Conservation (phyloP, 2,888 invertebrate genomes). For the Lottia scabra region DNA sequence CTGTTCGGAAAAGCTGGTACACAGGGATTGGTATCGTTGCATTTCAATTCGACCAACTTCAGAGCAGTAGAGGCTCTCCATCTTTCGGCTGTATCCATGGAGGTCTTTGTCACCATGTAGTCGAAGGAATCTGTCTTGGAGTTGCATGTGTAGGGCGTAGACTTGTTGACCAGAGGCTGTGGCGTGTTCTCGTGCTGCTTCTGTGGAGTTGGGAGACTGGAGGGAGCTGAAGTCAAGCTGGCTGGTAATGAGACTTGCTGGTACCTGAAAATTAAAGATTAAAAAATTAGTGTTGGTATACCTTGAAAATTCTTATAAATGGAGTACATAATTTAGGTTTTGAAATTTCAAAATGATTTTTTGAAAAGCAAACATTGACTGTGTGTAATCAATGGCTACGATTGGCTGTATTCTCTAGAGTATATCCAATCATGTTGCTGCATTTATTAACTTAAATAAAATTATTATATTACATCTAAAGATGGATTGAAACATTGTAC, state of each 20-base stretch:
- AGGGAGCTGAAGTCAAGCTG: slow-evolving; percentile 37
- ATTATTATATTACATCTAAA: too few relatives aligned
- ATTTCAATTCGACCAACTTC: slow-evolving; percentile 45
- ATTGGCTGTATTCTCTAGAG: too few relatives aligned
- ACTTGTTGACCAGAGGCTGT: slow-evolving; percentile 13
- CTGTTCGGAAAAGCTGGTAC: slow-evolving; percentile 33
- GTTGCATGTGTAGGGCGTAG: slow-evolving; percentile 18
- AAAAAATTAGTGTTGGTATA: too few relatives aligned
- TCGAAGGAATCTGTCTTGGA: slow-evolving; percentile 42
- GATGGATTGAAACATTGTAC: too few relatives aligned
- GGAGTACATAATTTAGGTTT: too few relatives aligned
- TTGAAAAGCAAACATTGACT: too few relatives aligned
- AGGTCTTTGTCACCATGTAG: slow-evolving; percentile 32
- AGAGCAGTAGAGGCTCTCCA: slow-evolving; percentile 42
- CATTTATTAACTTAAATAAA: too few relatives aligned
- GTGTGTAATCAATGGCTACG: too few relatives aligned
- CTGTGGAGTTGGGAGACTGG: slow-evolving; percentile 7
- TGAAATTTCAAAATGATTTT: too few relatives aligned
- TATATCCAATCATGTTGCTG: too few relatives aligned
- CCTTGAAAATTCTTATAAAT: too few relatives aligned
- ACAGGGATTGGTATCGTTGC: slow-evolving; percentile 46
- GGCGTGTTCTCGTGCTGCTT: slow-evolving; percentile 6
- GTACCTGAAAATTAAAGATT: slow-evolving; percentile 40
- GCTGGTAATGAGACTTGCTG: slow-evolving; percentile 48
- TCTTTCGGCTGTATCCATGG: slow-evolving; percentile 35